phyloP scores from a whole-genome alignment of 1,140 invertebrate genomes.

The Gryllus bimaculatus region DNA sequence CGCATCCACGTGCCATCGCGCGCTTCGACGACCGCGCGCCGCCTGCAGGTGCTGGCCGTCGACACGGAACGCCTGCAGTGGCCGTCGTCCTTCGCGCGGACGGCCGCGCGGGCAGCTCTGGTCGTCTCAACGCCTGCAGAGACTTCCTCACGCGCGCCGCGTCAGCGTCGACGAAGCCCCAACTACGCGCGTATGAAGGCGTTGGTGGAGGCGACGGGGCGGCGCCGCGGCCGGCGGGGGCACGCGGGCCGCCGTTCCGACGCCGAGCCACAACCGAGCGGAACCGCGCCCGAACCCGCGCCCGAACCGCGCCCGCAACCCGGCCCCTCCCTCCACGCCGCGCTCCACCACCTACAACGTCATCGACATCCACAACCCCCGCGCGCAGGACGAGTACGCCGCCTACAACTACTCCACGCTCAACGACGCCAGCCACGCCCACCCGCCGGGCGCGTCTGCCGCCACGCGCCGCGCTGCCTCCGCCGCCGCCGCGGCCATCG shows the following conservation, averaged over 20 bases:
- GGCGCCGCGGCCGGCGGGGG: too few relatives aligned
- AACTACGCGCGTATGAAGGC: slow-evolving; percentile 51
- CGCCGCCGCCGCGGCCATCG: too few relatives aligned
- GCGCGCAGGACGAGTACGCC: background rate
- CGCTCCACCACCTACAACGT: background rate
- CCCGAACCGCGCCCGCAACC: too few relatives aligned
- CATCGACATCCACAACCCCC: background rate
- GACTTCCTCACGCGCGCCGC: slow-evolving; percentile 44
- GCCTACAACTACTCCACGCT: too few relatives aligned
- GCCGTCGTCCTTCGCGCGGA: slow-evolving; percentile 60
- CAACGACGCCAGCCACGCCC: too few relatives aligned
- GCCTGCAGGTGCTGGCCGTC: slow-evolving; percentile 48
- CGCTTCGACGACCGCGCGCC: slow-evolving; percentile 48
- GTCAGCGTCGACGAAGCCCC: slow-evolving; percentile 39
- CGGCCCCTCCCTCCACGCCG: background rate
- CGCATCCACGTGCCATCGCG: slow-evolving; percentile 52
- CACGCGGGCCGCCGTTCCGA: too few relatives aligned
- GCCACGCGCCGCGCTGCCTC: too few relatives aligned
- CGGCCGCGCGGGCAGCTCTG: slow-evolving; percentile 45
- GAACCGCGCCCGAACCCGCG: too few relatives aligned
- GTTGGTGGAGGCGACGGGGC: slow-evolving; percentile 38
- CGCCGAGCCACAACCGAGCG: too few relatives aligned
- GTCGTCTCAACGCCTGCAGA: slow-evolving; percentile 51
- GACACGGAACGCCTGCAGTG: slow-evolving; percentile 57
- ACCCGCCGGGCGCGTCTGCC: too few relatives aligned